These are phyloP conservation scores for Halictus quadricinctus DNA, from an alignment of 2,888 invertebrate genomes.

Conservation along the genomic window DNA sequence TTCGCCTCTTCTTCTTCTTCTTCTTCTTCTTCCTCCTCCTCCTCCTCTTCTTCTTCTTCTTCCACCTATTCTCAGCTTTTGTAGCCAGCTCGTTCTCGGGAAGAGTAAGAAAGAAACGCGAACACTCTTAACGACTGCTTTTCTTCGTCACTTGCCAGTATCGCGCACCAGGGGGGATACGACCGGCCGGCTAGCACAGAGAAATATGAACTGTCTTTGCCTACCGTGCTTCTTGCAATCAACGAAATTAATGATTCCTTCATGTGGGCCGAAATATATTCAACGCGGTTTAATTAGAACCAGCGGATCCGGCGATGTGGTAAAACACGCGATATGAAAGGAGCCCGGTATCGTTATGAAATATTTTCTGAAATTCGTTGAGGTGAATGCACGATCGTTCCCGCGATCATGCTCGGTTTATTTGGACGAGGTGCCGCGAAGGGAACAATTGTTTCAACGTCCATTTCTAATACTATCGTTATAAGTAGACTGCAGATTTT, in stretches of 20 bases:
- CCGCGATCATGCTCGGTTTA: neutral
- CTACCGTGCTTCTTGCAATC: slow-evolving; percentile 58
- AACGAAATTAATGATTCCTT: slow-evolving; percentile 65
- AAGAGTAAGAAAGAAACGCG: slow-evolving; percentile 55
- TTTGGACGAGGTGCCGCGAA: neutral
- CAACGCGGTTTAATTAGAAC: slow-evolving; percentile 54
- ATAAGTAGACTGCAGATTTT: neutral
- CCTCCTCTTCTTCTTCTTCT: slow-evolving; percentile 27
- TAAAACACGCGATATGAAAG: slow-evolving; percentile 33
- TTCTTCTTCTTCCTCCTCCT: neutral
- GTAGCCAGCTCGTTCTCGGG: slow-evolving; percentile 41
- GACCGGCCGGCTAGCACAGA: slow-evolving; percentile 26
- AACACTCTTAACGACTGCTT: slow-evolving; percentile 66
- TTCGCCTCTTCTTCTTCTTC: neutral
- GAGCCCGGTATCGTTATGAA: slow-evolving; percentile 33
- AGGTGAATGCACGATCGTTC: neutral
- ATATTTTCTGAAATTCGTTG: slow-evolving; percentile 5
- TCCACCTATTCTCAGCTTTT: slow-evolving; percentile 14
- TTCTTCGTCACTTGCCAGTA: slow-evolving; percentile 61
- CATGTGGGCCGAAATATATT: slow-evolving; percentile 50
- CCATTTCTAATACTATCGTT: neutral
- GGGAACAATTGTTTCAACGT: neutral
- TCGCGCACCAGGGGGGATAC: slow-evolving; percentile 1
- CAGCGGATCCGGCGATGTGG: slow-evolving; percentile 3
- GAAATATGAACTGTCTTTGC: slow-evolving; percentile 53